A percentile compares a stretch with the other conserved stretches of the same genome.
These are phyloP conservation scores for Gambelia wislizenii DNA, from an alignment of 2,797 vertebrate genomes.

Conservation along the genomic window DNA sequence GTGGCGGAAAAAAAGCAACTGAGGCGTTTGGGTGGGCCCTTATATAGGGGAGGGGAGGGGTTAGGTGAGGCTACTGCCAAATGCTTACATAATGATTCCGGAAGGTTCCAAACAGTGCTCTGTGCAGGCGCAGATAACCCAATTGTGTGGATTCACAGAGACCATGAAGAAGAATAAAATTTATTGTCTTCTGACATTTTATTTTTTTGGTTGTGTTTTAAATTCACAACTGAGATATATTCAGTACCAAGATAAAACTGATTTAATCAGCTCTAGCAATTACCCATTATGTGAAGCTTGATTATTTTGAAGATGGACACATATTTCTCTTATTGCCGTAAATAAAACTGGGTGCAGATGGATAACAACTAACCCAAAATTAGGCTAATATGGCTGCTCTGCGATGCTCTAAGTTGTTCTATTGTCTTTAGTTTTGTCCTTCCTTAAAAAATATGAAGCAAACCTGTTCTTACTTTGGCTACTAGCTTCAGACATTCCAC, in stretches of 20 bases:
- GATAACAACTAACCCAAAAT: not conserved
- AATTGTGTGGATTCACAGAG: no score
- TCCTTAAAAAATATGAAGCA: not conserved
- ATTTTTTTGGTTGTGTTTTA: not conserved
- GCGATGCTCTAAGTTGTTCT: not conserved
- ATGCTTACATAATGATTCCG: no score
- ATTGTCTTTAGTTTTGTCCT: not conserved
- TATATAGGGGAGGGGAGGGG: no score
- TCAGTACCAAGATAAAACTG: not conserved
- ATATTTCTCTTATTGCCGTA: not conserved
- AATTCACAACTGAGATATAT: not conserved
- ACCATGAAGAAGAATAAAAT: no score
- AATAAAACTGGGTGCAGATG: not conserved
- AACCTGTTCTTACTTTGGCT: not conserved
- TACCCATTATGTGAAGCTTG: not conserved
- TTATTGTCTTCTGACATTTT: not conserved
- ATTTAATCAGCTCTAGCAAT: not conserved
- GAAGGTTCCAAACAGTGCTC: no score
- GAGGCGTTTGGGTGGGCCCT: no score
- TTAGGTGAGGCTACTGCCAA: no score
- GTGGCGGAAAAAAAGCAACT: no score
- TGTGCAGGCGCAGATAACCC: no score
- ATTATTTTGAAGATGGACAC: not conserved
- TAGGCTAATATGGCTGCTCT: not conserved
- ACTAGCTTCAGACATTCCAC: not conserved